Percentiles rank a stretch among this genome's conserved stretches.
These are phyloP conservation scores for Drosophila equinoxialis DNA, from an alignment of 1,140 invertebrate species.

Conservation along the genomic window DNA sequence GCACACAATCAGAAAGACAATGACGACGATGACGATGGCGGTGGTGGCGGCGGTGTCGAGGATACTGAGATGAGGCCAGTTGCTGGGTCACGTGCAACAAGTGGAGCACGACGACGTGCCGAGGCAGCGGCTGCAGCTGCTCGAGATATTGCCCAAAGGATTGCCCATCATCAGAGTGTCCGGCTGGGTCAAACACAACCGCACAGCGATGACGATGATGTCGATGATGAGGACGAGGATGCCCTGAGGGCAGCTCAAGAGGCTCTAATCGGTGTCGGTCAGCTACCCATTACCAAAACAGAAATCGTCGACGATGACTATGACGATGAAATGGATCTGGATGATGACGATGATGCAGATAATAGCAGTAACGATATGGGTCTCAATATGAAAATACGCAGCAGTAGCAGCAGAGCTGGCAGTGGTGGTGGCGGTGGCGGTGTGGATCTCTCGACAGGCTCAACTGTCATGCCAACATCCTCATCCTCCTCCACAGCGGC, in stretches of 20 bases:
- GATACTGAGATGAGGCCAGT: slow-evolving; percentile 29
- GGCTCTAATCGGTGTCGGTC: slow-evolving; percentile 18
- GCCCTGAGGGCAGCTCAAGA: slow-evolving; percentile 39
- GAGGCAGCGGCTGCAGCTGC: slow-evolving; percentile 38
- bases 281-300: slow-evolving; percentile 55
- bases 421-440: slow-evolving; percentile 43
- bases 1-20: slow-evolving; percentile 29
- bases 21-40: slow-evolving; percentile 40
- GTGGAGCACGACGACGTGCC: slow-evolving; percentile 16
- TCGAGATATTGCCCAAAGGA: slow-evolving; percentile 56
- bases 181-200: slow-evolving; percentile 32
- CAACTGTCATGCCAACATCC: slow-evolving; percentile 71
- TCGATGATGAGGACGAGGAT: slow-evolving; percentile 28
- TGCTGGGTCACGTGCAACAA: not conserved
- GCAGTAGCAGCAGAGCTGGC: slow-evolving; percentile 33
- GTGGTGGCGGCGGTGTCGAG: slow-evolving; percentile 40
- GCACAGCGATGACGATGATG: slow-evolving; percentile 41
- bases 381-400: slow-evolving; percentile 78
- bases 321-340: slow-evolving; percentile 79
- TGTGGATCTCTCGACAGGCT: slow-evolving; percentile 71
- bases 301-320: slow-evolving; percentile 73
- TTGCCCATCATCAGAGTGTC: slow-evolving; percentile 47
- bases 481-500: slow-evolving; percentile 64
- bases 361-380: slow-evolving; percentile 80
- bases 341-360: slow-evolving; percentile 77